phyloP scores from a whole-genome alignment of 92 coral and sea anemone species.

The Metridium senile region DNA sequence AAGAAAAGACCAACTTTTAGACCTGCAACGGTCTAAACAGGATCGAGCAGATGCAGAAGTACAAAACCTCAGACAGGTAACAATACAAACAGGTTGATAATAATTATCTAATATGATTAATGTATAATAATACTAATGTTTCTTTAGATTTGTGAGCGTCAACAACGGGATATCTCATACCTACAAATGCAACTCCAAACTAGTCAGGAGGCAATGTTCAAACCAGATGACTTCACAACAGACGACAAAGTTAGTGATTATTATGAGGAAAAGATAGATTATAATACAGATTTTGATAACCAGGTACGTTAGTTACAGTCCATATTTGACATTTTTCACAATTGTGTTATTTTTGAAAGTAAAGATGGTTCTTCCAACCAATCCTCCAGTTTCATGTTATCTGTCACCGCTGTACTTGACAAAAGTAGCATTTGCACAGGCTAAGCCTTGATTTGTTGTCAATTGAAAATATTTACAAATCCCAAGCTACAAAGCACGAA shows the following conservation, averaged over 20 bases:
- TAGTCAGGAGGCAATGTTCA: slow-evolving; percentile 83
- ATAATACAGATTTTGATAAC: slow-evolving; percentile 66
- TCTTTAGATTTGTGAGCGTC: slow-evolving; percentile 98
- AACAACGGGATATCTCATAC: slow-evolving; percentile 94
- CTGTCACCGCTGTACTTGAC: no score
- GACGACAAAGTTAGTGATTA: slow-evolving; percentile 44
- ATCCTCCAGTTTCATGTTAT: no score
- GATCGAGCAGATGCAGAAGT: slow-evolving; percentile 96
- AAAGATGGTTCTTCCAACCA: no score
- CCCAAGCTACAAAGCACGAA: no score
- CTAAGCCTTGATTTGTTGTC: no score
- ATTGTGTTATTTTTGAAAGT: not conserved
- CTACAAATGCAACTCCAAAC: slow-evolving; percentile 95
- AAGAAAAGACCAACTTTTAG: slow-evolving; percentile 94
- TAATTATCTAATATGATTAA: no score
- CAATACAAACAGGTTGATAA: not conserved
- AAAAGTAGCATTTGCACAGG: no score
- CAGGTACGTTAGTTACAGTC: slow-evolving; percentile 48
- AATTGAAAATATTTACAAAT: no score
- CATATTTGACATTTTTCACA: not conserved
- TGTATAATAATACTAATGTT: no score
- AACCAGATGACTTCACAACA: slow-evolving; percentile 49
- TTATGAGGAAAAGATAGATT: slow-evolving; percentile 57
- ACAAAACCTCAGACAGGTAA: slow-evolving; percentile 91
- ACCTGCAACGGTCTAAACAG: slow-evolving; percentile 95